A percentile compares a stretch with the other conserved stretches of the same genome.
Conservation (phyloP, 2,888 invertebrate species). For the Andrena flavipes region DNA sequence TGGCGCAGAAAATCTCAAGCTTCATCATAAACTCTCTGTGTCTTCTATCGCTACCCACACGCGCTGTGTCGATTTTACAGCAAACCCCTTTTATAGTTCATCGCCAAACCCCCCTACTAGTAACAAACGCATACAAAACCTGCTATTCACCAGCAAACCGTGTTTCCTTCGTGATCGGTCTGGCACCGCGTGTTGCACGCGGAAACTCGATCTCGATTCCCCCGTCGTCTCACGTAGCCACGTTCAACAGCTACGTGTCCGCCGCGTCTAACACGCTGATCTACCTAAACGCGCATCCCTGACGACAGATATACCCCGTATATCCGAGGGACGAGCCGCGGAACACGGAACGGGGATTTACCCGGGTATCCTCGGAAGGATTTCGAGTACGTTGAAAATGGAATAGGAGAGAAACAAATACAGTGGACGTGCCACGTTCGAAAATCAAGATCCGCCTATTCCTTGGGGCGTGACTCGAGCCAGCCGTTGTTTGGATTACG, state of each 20-base stretch:
- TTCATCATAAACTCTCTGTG: too few species aligned
- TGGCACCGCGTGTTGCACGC: conserved; percentile 26
- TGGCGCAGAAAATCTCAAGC: too few species aligned
- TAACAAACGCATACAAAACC: too few species aligned
- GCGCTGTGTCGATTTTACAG: too few species aligned
- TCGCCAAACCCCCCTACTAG: too few species aligned
- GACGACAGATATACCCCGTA: conserved; percentile 49
- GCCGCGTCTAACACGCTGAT: conserved; percentile 51
- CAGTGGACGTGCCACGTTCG: conserved; percentile 51
- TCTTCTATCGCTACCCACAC: too few species aligned
- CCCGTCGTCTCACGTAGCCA: conserved; percentile 45
- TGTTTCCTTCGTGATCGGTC: too few species aligned
- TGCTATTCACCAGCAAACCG: too few species aligned
- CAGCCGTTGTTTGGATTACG: conserved; percentile 33
- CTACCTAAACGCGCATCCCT: conserved; percentile 55
- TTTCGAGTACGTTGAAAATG: conserved; percentile 58
- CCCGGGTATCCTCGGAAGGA: conserved; percentile 49
- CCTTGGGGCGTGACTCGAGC: not conserved
- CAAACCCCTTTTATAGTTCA: too few species aligned
- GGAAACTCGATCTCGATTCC: conserved; percentile 35
- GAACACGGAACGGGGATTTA: conserved; percentile 62
- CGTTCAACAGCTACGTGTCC: conserved; percentile 55
- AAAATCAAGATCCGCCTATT: conserved; percentile 50
- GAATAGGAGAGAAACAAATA: conserved; percentile 62
- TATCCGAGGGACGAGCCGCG: conserved; percentile 55